These are phyloP conservation scores for Lycodopsis pacificus DNA, from an alignment of 2,797 vertebrate species.

Conservation along the genomic window DNA sequence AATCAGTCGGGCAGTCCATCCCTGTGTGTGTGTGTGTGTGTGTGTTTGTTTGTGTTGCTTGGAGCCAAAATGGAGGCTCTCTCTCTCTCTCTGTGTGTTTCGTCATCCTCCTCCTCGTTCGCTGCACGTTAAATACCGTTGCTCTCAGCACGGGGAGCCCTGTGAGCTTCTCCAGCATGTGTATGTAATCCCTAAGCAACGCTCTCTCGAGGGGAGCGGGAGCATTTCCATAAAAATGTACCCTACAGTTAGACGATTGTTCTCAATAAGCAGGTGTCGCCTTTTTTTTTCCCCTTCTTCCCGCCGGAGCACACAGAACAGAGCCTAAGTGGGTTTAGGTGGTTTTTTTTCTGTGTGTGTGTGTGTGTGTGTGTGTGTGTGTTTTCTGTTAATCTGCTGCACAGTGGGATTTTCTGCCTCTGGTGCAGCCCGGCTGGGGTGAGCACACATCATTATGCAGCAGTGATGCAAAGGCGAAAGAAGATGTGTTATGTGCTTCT, in stretches of 20 bases:
- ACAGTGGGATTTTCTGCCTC: constrained; percentile 80
- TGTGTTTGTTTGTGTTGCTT: constrained; percentile 32
- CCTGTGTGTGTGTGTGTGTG: not conserved
- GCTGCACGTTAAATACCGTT: constrained; percentile 78
- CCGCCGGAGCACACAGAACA: constrained; percentile 77
- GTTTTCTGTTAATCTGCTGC: constrained; percentile 79
- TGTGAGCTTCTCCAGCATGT: constrained; percentile 74
- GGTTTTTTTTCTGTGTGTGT: constrained; percentile 27
- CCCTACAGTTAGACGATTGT: constrained; percentile 85
- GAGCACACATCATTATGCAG: constrained; percentile 84
- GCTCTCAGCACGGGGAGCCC: constrained; percentile 77
- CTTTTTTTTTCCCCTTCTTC: constrained; percentile 47
- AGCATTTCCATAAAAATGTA: constrained; percentile 88
- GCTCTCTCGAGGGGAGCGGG: constrained; percentile 84
- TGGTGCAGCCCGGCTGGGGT: constrained; percentile 76
- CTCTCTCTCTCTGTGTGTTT: constrained; percentile 38
- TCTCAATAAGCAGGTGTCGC: constrained; percentile 86
- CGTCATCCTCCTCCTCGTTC: constrained; percentile 65
- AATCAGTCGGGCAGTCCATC: constrained; percentile 33
- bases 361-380: constrained; percentile 55
- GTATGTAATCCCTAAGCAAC: constrained; percentile 85
- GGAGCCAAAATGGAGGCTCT: constrained; percentile 79
- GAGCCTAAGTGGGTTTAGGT: constrained; percentile 83
- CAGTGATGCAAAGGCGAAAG: constrained; percentile 74
- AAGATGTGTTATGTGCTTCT: constrained; percentile 77